phyloP scores from a whole-genome alignment of 1,140 invertebrate species.

The Cherax quadricarinatus region DNA sequence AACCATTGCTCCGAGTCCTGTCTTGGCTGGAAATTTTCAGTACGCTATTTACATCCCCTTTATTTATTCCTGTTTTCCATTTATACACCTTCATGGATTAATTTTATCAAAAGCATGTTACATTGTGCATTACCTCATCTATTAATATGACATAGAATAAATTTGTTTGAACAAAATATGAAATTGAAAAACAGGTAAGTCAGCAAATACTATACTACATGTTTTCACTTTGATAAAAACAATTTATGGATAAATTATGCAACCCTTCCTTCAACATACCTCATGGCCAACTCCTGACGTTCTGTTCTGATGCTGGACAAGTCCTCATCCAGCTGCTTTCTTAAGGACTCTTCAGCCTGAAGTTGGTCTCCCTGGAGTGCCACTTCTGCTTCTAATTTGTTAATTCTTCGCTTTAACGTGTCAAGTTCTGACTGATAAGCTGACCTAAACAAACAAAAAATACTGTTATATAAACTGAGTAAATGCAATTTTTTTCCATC shows the following conservation, averaged over 20 bases:
- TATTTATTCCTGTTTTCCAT: too few relatives aligned
- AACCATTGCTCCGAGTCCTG: too few relatives aligned
- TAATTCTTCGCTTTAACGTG: constrained; percentile 5
- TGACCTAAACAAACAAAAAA: constrained; percentile 21
- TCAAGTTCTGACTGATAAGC: constrained; percentile 20
- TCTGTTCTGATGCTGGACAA: constrained; percentile 16
- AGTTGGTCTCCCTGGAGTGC: constrained; percentile 18
- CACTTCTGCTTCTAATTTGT: constrained; percentile 37
- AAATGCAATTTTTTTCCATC: too few relatives aligned
- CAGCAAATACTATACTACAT: background rate
- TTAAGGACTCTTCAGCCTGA: constrained; percentile 24
- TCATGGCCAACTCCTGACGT: constrained; percentile 39
- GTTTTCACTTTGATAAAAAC: background rate
- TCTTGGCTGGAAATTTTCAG: too few relatives aligned
- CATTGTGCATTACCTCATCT: too few relatives aligned
- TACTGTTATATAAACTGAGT: too few relatives aligned
- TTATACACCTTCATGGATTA: too few relatives aligned
- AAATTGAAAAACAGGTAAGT: too few relatives aligned
- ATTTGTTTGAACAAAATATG: too few relatives aligned
- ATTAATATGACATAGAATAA: too few relatives aligned
- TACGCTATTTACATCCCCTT: too few relatives aligned
- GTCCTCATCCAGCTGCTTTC: constrained; percentile 40
- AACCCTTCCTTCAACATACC: background rate
- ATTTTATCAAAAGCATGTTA: too few relatives aligned
- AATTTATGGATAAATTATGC: background rate